Base-by-base conservation (phyloP, 2,888 invertebrate species). In the Trimorus sp. region DNA sequence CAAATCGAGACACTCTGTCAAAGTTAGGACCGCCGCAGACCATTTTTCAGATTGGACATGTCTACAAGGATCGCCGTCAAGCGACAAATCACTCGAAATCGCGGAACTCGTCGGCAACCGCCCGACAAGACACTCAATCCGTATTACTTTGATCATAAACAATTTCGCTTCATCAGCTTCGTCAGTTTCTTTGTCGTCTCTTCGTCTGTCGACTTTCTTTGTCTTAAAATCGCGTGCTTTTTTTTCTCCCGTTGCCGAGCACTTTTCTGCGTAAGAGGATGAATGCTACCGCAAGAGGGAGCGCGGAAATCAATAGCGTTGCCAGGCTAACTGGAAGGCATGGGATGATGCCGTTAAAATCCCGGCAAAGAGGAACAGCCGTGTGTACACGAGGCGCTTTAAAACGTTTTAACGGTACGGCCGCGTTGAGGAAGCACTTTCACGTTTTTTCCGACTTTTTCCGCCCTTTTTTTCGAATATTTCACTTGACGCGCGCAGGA, bases 301-400 rank as follows among this genome's bases (percentile, higher is more conserved):
- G 88, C 88, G 88, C 90, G 91, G 91, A 91, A 91, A 91, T 91
- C 91, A 91, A 91, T 91, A 91, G 91, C 91, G 91, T 91, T 91
- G 91, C 91, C 91, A 91, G 91, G 91, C 87, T 86, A 86, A 85
- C 83, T 85, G 85, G 85, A 86, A 87, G 87, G 88, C 82, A 87
- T 83, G 87, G 87, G 86, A 88, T 87, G 88, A 88, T 88, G 88
- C 88, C 86, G 87, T 88, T 88, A 82, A 82, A 82, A 82, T 82
- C 82, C 78, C 79, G 37, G 77, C 79, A 68, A 62, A 74, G 81
- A 65, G 75, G 71, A 79, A 79, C 75, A 82, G 59, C 71, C 75
- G 75, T 82, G 70, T 82, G 82, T 76, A 82, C 82, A 82, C 78
- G 79, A 78, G 77, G 77, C 66, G 79, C 79, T 84, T 74, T 63